A percentile compares a stretch with the other conserved stretches of the same genome.
Evolutionary conservation across 2,797 vertebrate genomes (phyloP).

Genomic region (Clamator glandarius): DNA sequence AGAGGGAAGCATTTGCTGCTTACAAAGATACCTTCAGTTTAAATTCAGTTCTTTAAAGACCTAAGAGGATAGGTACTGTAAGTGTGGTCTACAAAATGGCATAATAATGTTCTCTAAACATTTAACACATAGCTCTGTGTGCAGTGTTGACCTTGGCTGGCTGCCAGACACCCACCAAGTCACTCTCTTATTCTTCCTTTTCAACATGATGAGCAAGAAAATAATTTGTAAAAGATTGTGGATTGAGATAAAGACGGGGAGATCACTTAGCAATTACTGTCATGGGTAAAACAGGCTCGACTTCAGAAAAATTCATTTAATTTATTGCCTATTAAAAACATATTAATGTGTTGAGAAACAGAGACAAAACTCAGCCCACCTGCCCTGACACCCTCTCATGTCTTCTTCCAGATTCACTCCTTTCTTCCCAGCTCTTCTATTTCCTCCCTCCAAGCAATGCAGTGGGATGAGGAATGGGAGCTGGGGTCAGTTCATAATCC

Average conservation of each 20-base stretch:
- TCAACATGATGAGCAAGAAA: neutral
- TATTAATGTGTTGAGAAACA: neutral
- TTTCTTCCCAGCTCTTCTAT: neutral
- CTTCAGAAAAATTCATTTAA: neutral
- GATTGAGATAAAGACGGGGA: neutral
- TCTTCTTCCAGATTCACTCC: neutral
- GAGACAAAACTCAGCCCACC: no score
- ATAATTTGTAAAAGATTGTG: neutral
- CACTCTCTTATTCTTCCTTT: no score
- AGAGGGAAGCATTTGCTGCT: neutral
- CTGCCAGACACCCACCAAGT: neutral
- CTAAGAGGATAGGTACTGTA: neutral
- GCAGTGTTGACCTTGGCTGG: neutral
- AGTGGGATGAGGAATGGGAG: neutral
- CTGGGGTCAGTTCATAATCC: neutral
- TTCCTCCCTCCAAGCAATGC: neutral
- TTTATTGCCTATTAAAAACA: neutral
- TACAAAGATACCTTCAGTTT: neutral
- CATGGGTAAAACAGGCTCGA: neutral
- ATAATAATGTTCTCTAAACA: neutral
- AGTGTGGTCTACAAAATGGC: neutral
- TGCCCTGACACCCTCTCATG: neutral
- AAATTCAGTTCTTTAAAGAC: neutral
- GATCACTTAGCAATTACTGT: neutral
- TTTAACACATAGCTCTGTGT: no score